Evolutionary conservation across 2,797 vertebrate species (phyloP), one percentile per base, ranked within the genome.

Genomic region (Cygnus olor): DNA sequence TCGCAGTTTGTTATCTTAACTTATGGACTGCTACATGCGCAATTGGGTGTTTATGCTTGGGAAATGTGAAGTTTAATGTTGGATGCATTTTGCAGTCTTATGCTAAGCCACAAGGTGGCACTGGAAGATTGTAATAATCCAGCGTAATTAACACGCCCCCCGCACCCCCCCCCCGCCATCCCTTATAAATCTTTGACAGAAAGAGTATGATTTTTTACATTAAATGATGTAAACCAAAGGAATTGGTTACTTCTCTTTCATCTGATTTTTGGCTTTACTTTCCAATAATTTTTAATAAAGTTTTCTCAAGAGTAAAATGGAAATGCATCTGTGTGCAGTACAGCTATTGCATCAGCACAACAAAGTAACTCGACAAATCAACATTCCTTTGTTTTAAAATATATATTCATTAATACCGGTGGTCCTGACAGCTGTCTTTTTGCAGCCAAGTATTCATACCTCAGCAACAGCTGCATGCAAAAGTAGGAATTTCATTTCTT

Each of bases 51-150:
- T 5, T 49, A 19, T 25, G 3, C 58, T 51, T 21, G 21, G 58
- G 1, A 2, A 69, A n/a, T 3, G 53, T 11, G 28, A 69, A 80
- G 71, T 80, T 28, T 32, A 16, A 3, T 6, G 21, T 12, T 8
- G 54, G 74, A 27, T 18, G 8, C 12, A 30, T 79, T 83, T 70
- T 96, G 96, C 90, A 96, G 80, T 94, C 70, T 91, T 89, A 47
- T 2, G 6, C 11, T 22, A 28, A 1, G 11, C 94, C 98, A 96
- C 97, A 88, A 97, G 98, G 97, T 98, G 98, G 97, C 97, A 92
- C 61, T 97, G 9, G 89, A 98, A 98, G 97, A 98, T 97, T 96
- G 89, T 89, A 87, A 42, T 93, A 97, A 96, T 94, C 80, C 85
- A 8, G 38, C 3, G 30, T 94, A 96, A 97, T 97, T 96, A 97